phyloP scores from a whole-genome alignment of 2,797 vertebrate species.

The Gallinago nigripennis region DNA sequence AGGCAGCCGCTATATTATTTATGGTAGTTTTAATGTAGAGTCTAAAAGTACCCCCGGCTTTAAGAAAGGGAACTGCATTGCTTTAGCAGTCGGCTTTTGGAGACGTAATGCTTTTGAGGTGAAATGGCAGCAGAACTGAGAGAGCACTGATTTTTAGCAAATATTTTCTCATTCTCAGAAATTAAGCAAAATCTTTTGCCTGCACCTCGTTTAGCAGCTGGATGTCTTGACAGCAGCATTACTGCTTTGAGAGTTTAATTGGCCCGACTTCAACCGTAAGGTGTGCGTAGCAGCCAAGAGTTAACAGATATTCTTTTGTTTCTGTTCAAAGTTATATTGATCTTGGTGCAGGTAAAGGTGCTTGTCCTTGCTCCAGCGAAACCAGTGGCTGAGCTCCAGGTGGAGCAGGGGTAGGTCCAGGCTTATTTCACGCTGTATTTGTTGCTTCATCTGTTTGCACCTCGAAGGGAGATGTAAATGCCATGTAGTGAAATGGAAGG shows the following conservation, averaged over 20 bases:
- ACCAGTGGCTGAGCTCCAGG: not conserved
- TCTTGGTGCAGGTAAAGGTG: not conserved
- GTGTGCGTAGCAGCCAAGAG: not conserved
- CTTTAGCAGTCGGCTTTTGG: not conserved
- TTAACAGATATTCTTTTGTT: not conserved
- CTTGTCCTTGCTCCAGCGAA: not conserved
- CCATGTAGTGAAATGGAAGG: not conserved
- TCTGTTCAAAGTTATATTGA: not conserved
- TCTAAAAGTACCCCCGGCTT: not conserved
- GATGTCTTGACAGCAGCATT: not conserved
- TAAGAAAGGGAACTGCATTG: not conserved
- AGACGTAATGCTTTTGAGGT: not conserved
- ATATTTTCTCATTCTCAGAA: not conserved
- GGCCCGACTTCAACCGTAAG: rapidly evolving
- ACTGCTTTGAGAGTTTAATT: not conserved
- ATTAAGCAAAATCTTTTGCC: not conserved
- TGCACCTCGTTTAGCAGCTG: not conserved
- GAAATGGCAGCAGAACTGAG: not conserved
- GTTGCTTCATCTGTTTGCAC: not conserved
- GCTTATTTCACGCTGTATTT: not conserved
- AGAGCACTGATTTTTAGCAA: not conserved
- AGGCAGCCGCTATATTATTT: not conserved
- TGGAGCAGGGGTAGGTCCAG: not conserved
- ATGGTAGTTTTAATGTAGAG: not conserved
- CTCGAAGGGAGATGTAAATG: not conserved